Evolutionary conservation across 2,888 invertebrate genomes (phyloP).

Genomic region (Anthophora plumipes): DNA sequence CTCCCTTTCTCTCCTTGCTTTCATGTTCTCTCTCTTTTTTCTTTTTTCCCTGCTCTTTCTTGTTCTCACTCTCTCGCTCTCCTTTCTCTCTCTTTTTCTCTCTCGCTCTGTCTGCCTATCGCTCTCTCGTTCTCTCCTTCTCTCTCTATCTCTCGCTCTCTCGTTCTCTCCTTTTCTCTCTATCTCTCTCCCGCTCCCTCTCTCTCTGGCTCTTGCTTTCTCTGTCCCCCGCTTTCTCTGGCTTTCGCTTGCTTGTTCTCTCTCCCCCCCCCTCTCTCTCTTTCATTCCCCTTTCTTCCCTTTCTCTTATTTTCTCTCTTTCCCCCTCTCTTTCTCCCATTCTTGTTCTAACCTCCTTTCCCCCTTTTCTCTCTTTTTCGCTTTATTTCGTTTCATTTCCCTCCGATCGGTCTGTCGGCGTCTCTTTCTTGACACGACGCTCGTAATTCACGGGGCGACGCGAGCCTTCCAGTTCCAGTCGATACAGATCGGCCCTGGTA

Average conservation of each 20-base stretch:
- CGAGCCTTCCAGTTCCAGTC: conserved; percentile 35
- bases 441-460: conserved; percentile 56
- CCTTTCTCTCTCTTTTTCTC: neutral
- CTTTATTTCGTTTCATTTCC: neutral
- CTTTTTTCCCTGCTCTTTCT: neutral
- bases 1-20: neutral
- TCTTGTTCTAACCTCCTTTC: no score
- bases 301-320: no score
- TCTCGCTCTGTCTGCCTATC: neutral
- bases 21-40: conserved; percentile 2
- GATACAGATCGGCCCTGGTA: conserved; percentile 57
- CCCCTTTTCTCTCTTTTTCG: conserved; percentile 4
- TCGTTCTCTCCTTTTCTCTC: conserved; percentile 6
- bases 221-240: no score
- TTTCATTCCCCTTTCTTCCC: conserved; percentile 39
- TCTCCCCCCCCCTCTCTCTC: neutral
- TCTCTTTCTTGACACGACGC: conserved; percentile 45
- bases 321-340: no score
- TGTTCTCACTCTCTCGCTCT: neutral
- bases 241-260: conserved; percentile 24
- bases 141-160: neutral
- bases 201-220: no score
- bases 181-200: no score
- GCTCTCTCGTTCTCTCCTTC: neutral
- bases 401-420: conserved; percentile 8